Evolutionary conservation across 2,113 vertebrate genomes (phyloP).

Genomic region (Calonectris borealis): DNA sequence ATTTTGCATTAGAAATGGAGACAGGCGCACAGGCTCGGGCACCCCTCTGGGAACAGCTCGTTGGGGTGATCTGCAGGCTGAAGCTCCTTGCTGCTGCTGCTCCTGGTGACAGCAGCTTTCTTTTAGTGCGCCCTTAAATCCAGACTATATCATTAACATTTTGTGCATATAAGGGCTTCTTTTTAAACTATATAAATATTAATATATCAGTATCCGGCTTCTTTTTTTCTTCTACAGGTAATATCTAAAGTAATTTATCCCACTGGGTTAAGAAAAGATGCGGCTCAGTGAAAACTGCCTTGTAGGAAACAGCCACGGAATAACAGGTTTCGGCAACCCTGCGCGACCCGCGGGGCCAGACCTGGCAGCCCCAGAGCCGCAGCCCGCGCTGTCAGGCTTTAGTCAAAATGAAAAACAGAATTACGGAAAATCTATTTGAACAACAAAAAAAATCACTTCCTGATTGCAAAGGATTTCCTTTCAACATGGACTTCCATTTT

Average conservation of each 20-base stretch:
- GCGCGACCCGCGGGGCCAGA: not conserved
- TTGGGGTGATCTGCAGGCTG: not conserved
- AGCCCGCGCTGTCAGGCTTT: not conserved
- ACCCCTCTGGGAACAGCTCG: not conserved
- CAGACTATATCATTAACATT: not conserved
- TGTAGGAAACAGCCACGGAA: not conserved
- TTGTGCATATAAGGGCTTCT: too few relatives aligned
- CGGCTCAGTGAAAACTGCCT: not conserved
- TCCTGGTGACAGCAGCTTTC: not conserved
- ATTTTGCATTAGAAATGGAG: not conserved
- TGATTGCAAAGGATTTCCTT: not conserved
- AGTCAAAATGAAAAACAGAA: not conserved
- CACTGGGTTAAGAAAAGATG: not conserved
- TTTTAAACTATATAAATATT: not conserved
- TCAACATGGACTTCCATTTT: not conserved
- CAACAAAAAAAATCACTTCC: not conserved
- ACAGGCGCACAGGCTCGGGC: fast-evolving
- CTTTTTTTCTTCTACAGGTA: not conserved
- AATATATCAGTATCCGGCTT: too few relatives aligned
- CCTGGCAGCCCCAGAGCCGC: not conserved
- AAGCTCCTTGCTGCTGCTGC: not conserved
- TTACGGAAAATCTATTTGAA: not conserved
- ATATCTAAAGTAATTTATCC: not conserved
- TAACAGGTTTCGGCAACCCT: not conserved
- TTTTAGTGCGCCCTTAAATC: not conserved